Evolutionary conservation across 2,113 vertebrate species (phyloP).

Genomic region (Jaculus jaculus): DNA sequence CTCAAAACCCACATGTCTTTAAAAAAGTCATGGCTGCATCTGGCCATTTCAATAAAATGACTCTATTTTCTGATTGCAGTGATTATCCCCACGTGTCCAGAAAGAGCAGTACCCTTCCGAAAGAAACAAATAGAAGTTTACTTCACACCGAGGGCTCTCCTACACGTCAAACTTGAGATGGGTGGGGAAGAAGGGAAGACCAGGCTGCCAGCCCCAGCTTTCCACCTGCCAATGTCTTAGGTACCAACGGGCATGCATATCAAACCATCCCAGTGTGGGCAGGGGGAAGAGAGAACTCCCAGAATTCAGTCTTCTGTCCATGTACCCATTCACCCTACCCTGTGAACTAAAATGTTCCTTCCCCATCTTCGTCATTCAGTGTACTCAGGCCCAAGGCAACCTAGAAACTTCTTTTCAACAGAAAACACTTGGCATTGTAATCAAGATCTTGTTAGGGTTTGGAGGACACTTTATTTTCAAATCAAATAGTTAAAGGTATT

Average conservation of each 20-base stretch:
- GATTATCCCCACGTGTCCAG: background rate
- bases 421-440: background rate
- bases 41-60: background rate
- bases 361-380: background rate
- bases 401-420: background rate
- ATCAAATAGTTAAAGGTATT: slow-evolving; percentile 29
- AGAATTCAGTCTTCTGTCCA: background rate
- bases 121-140: background rate
- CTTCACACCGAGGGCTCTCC: background rate
- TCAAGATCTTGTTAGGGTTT: background rate
- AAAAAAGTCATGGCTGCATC: background rate
- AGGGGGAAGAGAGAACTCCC: too few relatives aligned
- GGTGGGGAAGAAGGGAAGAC: background rate
- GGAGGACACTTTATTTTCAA: slow-evolving; percentile 42
- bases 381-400: background rate
- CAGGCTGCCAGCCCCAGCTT: background rate
- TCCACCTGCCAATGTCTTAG: background rate
- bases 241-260: too few relatives aligned
- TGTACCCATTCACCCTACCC: background rate
- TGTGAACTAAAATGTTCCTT: background rate
- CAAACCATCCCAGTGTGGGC: too few relatives aligned
- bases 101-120: background rate
- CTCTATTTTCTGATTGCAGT: background rate
- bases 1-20: background rate
- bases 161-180: too few relatives aligned